Evolutionary conservation across 2,113 vertebrate genomes (phyloP).

Genomic region (Talpa occidentalis): DNA sequence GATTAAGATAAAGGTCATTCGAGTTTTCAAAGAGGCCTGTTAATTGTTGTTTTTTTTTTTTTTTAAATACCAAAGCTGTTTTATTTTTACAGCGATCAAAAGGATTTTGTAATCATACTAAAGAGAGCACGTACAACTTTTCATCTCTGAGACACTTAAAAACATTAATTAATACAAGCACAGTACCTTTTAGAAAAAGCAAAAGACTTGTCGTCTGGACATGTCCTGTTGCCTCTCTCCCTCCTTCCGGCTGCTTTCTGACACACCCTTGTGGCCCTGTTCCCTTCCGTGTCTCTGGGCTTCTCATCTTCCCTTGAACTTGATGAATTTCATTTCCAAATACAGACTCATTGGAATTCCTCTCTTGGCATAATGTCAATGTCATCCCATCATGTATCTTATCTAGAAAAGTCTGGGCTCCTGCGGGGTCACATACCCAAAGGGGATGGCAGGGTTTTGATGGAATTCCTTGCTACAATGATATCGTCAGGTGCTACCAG

Average conservation of each 20-base stretch:
- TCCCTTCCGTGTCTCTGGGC: background rate
- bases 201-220: slow-evolving; percentile 47
- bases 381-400: background rate
- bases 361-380: background rate
- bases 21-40: slow-evolving; percentile 68
- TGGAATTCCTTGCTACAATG: background rate
- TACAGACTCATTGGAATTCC: background rate
- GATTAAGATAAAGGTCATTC: slow-evolving; percentile 81
- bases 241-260: background rate
- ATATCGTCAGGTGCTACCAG: background rate
- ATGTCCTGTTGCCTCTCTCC: slow-evolving; percentile 32
- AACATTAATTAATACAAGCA: slow-evolving; percentile 78
- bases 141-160: slow-evolving; percentile 76
- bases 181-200: slow-evolving; percentile 56
- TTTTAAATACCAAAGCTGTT: slow-evolving; percentile 66
- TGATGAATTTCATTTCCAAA: background rate
- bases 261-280: background rate
- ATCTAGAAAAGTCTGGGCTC: background rate
- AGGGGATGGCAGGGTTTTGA: background rate
- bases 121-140: slow-evolving; percentile 61
- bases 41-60: slow-evolving; percentile 63
- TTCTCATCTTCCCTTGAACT: background rate
- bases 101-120: slow-evolving; percentile 74
- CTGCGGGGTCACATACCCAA: background rate
- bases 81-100: slow-evolving; percentile 69